Evolutionary conservation across 23 tunicate species (phyloP), one percentile per base, ranked within the genome.

Genomic region (Clavelina lepadiformis): DNA sequence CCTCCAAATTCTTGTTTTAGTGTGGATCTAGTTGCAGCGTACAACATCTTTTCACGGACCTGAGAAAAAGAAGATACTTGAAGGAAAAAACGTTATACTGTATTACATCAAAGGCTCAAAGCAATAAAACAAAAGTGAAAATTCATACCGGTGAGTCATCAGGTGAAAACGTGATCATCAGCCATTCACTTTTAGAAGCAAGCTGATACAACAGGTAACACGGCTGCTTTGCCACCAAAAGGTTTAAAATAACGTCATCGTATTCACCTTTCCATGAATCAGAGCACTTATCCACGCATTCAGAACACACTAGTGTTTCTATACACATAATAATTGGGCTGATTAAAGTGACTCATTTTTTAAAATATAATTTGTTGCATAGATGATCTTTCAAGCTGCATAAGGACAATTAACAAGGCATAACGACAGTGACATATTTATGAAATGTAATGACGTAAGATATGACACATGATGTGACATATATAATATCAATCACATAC

Each of bases 21-120:
- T 15, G 97, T 81, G n/a, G 97, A 70, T 64, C 97, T 47, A 20
- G 97, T 89, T 18, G 81, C 89, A 52, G 97, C 74, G 35, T 74
- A 89, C 82, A 89, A 69, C 97, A 81, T 74, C 32, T 81, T 81
- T 56, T 81, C 59, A 0, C 80, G 86, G 7, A 80, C 79, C 68
- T 69, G 49, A 3, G 49, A 24, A 5, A 44, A 11, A 13, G 50
- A 44, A 44, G 13, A 11, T 44, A n/a, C n/a, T n/a, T n/a, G n/a
- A n/a, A n/a, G n/a, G n/a, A n/a, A n/a, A n/a, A n/a, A n/a, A n/a
- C n/a, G n/a, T n/a, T n/a, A n/a, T n/a, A n/a, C n/a, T n/a, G n/a
- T n/a, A n/a, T n/a, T n/a, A n/a, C n/a, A n/a, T n/a, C n/a, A n/a
- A n/a, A n/a, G n/a, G n/a, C n/a, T n/a, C n/a, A n/a, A n/a, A n/a